Evolutionary conservation across 2,113 vertebrate species (phyloP).

Genomic region (Fregetta grallaria): DNA sequence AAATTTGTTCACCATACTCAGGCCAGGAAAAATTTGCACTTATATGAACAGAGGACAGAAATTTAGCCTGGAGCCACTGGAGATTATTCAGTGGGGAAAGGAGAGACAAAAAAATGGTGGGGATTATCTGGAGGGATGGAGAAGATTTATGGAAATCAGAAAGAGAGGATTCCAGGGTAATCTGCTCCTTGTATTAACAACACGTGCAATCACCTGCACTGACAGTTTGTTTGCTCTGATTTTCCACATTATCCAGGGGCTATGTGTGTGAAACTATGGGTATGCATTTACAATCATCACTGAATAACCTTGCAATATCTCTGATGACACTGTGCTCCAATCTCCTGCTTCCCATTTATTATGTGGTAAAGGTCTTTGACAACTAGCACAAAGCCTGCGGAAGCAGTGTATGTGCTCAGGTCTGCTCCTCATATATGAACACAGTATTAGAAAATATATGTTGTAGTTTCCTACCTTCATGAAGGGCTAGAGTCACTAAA

Average conservation of each 20-base stretch:
- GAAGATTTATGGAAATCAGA: neutral
- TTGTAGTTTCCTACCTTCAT: neutral
- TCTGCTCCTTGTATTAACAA: neutral
- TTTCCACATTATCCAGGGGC: neutral
- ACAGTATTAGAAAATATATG: neutral
- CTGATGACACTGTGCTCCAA: neutral
- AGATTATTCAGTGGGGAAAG: neutral
- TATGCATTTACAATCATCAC: neutral
- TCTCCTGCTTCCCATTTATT: neutral
- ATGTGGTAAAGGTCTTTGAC: neutral
- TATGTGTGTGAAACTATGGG: neutral
- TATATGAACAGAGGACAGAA: neutral
- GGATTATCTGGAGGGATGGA: neutral
- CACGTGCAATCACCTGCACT: neutral
- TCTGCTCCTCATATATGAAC: neutral
- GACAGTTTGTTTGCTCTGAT: neutral
- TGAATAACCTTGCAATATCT: neutral
- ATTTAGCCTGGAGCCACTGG: neutral
- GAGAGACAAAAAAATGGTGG: neutral
- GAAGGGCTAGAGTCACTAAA: neutral
- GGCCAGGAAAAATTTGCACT: neutral
- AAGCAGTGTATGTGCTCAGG: neutral
- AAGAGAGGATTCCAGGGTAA: neutral
- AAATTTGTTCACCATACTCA: neutral
- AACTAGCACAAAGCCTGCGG: neutral